These are phyloP conservation scores for Theristicus caerulescens DNA, from an alignment of 2,113 vertebrate species.

Conservation along the genomic window DNA sequence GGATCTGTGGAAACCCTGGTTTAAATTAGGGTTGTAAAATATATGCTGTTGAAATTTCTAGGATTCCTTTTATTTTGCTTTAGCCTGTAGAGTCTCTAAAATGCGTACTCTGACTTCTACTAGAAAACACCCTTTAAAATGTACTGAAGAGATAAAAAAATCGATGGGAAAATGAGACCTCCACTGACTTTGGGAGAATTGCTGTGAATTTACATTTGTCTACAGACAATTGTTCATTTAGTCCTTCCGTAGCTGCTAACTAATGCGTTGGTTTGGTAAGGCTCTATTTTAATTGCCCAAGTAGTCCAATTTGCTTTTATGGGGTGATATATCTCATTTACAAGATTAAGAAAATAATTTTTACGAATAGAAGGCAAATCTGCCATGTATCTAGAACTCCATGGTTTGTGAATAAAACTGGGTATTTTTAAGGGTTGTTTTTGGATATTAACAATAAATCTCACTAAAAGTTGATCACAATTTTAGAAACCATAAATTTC, in stretches of 20 bases:
- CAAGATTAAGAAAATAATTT: neutral
- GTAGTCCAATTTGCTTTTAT: neutral
- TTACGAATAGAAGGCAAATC: neutral
- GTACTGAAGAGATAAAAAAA: neutral
- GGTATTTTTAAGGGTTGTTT: neutral
- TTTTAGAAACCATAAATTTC: neutral
- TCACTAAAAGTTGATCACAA: neutral
- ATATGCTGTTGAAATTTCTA: neutral
- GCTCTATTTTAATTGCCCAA: neutral
- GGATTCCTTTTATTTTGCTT: constrained; percentile 1
- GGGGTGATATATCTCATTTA: neutral
- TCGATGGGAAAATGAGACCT: neutral
- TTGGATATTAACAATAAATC: neutral
- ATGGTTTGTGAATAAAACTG: neutral
- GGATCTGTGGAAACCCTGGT: neutral
- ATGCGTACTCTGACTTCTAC: neutral
- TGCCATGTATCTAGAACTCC: neutral
- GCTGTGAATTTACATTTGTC: neutral
- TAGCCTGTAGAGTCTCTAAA: neutral
- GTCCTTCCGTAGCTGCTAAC: neutral
- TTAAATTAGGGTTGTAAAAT: constrained; percentile 31
- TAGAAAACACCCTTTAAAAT: neutral
- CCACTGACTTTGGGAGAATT: neutral
- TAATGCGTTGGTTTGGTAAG: rapidly evolving
- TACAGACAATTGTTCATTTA: neutral